A percentile compares a stretch with the other conserved stretches of the same genome.
Conservation (phyloP, 2,888 invertebrate species). For the Oligia fasciuncula region DNA sequence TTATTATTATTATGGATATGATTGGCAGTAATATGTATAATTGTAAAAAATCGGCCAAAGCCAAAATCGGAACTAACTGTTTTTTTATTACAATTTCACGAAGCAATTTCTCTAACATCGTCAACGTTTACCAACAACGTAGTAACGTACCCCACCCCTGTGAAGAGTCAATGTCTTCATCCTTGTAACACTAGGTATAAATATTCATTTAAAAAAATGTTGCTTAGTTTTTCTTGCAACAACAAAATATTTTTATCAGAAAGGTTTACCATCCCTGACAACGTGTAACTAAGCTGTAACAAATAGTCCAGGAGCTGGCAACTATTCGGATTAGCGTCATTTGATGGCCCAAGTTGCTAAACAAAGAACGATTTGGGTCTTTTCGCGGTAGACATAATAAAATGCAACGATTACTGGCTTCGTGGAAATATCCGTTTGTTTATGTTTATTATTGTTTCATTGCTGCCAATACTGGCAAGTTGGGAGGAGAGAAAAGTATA, state of each 20-base stretch:
- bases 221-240: background rate
- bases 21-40: background rate
- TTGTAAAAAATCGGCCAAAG: too few species aligned
- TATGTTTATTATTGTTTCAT: slow-evolving; percentile 47
- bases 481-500: slow-evolving; percentile 41
- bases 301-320: slow-evolving; percentile 46
- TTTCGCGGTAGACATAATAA: slow-evolving; percentile 59
- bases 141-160: background rate
- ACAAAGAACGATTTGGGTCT: slow-evolving; percentile 53
- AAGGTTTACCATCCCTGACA: slow-evolving; percentile 23
- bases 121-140: background rate
- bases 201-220: too few species aligned
- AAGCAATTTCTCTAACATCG: background rate
- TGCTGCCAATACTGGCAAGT: slow-evolving; percentile 32
- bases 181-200: background rate
- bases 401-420: slow-evolving; percentile 53
- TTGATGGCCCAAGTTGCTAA: slow-evolving; percentile 59
- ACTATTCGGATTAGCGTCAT: slow-evolving; percentile 50
- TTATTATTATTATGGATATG: background rate
- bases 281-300: slow-evolving; percentile 28
- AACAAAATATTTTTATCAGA: background rate
- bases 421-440: slow-evolving; percentile 35
- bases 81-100: background rate
- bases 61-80: background rate
- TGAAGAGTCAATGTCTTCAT: background rate